Base-by-base conservation (phyloP, 2,113 vertebrate genomes). In the Hyaena hyaena region DNA sequence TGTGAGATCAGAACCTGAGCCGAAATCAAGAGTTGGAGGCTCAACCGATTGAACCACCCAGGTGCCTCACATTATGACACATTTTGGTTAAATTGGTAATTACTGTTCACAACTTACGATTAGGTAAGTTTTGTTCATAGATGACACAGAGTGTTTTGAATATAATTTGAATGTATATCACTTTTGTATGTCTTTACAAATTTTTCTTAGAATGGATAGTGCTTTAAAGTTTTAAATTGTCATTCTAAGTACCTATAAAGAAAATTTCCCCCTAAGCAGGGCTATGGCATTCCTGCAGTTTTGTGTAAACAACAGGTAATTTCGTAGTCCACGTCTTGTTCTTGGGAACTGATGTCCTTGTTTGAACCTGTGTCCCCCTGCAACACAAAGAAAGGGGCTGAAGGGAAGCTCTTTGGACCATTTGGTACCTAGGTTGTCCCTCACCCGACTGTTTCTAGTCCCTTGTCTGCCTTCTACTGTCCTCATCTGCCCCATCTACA, bases 261-360 rank as follows among this genome's bases (percentile, higher is more conserved):
- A 45, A 53, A n/a, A 43, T 39, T 55, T 17, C n/a, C 45, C 31
- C 12, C 23, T 35, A 31, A 24, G 7, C n/a, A 31, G 53, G 45
- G 53, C 33, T 39, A 24, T 23, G 14, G 33, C 23, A 28, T 21
- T 68, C 11, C 35, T 76, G 61, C 4, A 39, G 31, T 35, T 35
- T 31, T 4, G 16, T 58, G 16, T 68, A 12, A 28, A 2, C 6
- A 2, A 58, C 14, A 24, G 16, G 48, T 31, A 28, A 58, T 7
- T 39, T 58, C 66, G 23, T 43, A n/a, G 23, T 71, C n/a, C 7
- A 1, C 0, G 0, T 23, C 17, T 35, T 31, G 0, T 19, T 55
- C 48, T 45, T 58, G 16, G 48, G 1, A 45, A 26, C 9, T 2
- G 21, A 2, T 16, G 4, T 10, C 10, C n/a, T 12, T 87, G 39